Conservation (phyloP, 2,797 vertebrate genomes). For the Hybognathus amarus region DNA sequence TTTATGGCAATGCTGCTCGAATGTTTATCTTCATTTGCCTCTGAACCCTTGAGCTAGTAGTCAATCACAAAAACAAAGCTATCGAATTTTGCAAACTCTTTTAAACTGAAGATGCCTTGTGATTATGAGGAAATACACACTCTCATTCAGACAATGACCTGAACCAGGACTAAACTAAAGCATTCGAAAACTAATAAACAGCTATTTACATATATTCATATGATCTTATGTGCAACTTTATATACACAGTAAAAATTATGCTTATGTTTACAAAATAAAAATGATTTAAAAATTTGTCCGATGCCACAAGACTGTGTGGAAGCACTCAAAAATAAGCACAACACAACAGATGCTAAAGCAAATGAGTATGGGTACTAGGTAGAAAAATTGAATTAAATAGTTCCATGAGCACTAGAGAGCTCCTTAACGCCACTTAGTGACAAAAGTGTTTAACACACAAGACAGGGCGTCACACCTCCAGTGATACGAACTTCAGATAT, state of each 20-base stretch:
- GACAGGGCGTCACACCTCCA: not conserved
- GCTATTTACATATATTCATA: constrained; percentile 67
- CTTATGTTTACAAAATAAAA: constrained; percentile 52
- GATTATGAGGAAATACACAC: constrained; percentile 5
- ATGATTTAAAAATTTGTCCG: not conserved
- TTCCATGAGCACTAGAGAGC: not conserved
- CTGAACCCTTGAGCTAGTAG: constrained; percentile 40
- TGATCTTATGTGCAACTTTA: constrained; percentile 54
- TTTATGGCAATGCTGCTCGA: not conserved
- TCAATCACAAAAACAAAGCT: constrained; percentile 34
- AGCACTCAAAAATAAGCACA: constrained; percentile 22
- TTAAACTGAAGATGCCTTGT: constrained; percentile 48
- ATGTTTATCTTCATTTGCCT: constrained; percentile 13
- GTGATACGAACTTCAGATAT: not conserved
- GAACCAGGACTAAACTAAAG: constrained; percentile 63
- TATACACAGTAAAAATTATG: constrained; percentile 61
- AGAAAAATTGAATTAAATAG: constrained; percentile 3
- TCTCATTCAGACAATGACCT: constrained; percentile 9
- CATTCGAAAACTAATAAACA: constrained; percentile 65
- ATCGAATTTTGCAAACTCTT: constrained; percentile 26
- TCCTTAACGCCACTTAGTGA: not conserved
- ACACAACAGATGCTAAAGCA: not conserved
- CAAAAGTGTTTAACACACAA: not conserved
- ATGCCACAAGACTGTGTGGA: constrained; percentile 8
- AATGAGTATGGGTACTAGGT: not conserved